These are phyloP conservation scores for Myodes glareolus DNA, from an alignment of 2,113 vertebrate genomes.

Conservation along the genomic window DNA sequence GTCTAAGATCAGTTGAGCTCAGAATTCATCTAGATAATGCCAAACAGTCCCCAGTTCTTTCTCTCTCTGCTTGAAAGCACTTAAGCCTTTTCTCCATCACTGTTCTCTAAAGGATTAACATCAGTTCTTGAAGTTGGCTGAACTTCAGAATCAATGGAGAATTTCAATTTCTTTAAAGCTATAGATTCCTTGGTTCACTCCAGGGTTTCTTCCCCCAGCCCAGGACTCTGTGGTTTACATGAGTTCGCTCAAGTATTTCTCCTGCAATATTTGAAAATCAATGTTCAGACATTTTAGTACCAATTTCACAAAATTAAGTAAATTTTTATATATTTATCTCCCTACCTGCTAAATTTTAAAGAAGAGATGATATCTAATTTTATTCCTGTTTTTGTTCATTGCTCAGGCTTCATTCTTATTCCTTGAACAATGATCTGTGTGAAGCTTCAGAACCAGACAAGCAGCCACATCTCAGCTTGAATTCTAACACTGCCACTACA, in stretches of 20 bases:
- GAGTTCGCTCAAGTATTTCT: neutral
- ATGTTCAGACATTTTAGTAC: neutral
- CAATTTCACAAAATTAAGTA: neutral
- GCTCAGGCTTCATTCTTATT: neutral
- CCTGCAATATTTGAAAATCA: conserved; percentile 5
- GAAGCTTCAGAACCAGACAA: neutral
- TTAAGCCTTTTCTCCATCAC: neutral
- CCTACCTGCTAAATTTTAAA: neutral
- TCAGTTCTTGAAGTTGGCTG: neutral
- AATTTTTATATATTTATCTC: neutral
- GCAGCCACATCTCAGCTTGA: neutral
- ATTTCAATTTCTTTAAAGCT: conserved; percentile 10
- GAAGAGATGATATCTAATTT: neutral
- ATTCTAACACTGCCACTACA: neutral
- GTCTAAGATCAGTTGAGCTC: neutral
- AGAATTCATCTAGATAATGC: neutral
- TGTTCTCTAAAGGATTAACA: neutral
- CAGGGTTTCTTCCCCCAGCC: neutral
- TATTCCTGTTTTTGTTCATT: neutral
- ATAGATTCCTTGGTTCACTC: neutral
- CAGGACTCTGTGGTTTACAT: conserved; percentile 13
- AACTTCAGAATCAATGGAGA: neutral
- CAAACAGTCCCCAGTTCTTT: neutral
- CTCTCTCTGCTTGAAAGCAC: neutral
- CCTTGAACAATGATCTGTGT: neutral